Evolutionary conservation across 2,113 vertebrate species (phyloP), one percentile per base, ranked within the genome.

Genomic region (Passer montanus): DNA sequence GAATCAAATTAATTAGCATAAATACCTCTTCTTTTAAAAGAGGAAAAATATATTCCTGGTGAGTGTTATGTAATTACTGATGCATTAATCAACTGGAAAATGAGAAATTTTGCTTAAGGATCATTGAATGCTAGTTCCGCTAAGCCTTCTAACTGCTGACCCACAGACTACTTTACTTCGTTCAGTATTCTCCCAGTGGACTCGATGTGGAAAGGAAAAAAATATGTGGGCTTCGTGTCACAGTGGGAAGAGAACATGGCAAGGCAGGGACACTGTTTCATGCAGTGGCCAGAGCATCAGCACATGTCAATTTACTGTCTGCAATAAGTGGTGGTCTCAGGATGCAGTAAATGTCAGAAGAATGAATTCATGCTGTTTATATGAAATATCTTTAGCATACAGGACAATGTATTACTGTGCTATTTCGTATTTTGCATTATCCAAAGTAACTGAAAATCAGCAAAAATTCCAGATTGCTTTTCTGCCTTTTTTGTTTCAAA

Each of bases 1-100:
- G 70, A 80, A 79, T 91, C 21, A 77, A 87, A 56, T 39, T 80
- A 31, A 13, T 82, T 94, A 74, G 19, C 20, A 19, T 73, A 66
- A 79, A 85, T 62, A 31, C 30, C 18, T 21, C 60, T 24, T 66
- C 20, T 90, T 85, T 94, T 85, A 39, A 69, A 84, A 83, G 39
- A 94, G 10, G 30, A 76, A 66, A 83, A 43, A 35, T 90, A 3
- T 82, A 35, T 89, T 90, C 59, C 75, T 93, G 33, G 24, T 87
- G 92, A 89, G 77, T 43, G 63, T 80, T 88, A 39, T 63, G 28
- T 85, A 76, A 79, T 94, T 95, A 62, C 64, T 39, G 55, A 69
- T 79, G 70, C 37, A 46, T 89, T 82, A 82, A 89, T 87, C 66
- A 91, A 39, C 58, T 94, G 84, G 55, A 47, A 93, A 95, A 83